phyloP scores from a whole-genome alignment of 2,888 invertebrate genomes.

The Pharmacophagus antenor region DNA sequence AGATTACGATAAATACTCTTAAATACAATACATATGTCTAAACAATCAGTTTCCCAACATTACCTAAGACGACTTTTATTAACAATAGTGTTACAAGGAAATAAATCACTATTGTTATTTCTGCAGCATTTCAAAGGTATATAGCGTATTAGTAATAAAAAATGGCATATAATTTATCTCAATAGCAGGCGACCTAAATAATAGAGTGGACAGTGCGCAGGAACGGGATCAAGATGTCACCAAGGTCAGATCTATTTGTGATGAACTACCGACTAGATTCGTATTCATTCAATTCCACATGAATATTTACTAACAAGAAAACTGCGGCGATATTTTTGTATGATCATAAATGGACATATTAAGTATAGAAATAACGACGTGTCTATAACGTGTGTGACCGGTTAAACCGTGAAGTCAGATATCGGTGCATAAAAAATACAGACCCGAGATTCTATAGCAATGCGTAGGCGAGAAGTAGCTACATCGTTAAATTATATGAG shows the following conservation, averaged over 20 bases:
- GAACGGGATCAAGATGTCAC: conserved; percentile 71
- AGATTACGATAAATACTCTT: conserved; percentile 39
- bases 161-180: conserved; percentile 43
- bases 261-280: conserved; percentile 60
- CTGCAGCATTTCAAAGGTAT: not conserved
- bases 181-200: conserved; percentile 58
- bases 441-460: conserved; percentile 49
- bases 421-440: conserved; percentile 54
- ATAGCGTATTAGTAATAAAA: conserved; percentile 6
- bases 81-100: not conserved
- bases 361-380: conserved; percentile 43
- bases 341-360: conserved; percentile 34
- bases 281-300: conserved; percentile 33
- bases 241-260: conserved; percentile 77
- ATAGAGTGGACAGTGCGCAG: conserved; percentile 65
- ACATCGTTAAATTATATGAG: conserved; percentile 63
- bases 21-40: conserved; percentile 2
- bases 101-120: not conserved
- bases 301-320: conserved; percentile 24
- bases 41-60: not conserved
- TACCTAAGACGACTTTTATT: not conserved
- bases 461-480: conserved; percentile 69
- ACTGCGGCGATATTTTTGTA: conserved; percentile 21
- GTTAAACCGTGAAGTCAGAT: conserved; percentile 49
- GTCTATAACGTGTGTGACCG: conserved; percentile 42